Conservation (phyloP, 1,140 invertebrate species). For the Listronotus oregonensis region DNA sequence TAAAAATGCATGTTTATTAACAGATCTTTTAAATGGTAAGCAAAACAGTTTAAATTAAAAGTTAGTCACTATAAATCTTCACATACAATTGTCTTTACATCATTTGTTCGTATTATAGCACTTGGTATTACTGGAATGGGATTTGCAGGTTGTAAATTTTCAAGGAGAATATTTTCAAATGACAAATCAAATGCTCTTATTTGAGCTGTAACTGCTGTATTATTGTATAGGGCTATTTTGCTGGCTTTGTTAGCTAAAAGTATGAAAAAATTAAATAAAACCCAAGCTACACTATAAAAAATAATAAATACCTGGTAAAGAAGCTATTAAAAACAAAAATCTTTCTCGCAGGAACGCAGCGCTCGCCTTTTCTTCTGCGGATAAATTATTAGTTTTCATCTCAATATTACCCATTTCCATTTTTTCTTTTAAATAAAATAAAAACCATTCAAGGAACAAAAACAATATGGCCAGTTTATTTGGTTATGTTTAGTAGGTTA, state of each 20-base stretch:
- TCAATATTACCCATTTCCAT: not conserved
- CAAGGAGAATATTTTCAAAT: constrained; percentile 48
- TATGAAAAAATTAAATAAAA: constrained; percentile 20
- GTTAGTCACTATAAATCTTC: constrained; percentile 9
- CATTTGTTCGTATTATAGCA: constrained; percentile 45
- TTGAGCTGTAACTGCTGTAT: constrained; percentile 40
- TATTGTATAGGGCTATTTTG: constrained; percentile 45
- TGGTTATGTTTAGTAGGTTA: constrained; percentile 6
- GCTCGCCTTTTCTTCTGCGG: constrained; percentile 34
- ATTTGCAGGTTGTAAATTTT: constrained; percentile 44
- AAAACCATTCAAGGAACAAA: not conserved
- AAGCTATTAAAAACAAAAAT: constrained; percentile 44
- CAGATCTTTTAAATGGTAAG: too few species aligned
- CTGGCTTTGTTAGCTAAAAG: constrained; percentile 38
- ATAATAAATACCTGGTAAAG: constrained; percentile 40
- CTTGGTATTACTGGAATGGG: constrained; percentile 28
- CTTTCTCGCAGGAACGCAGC: constrained; percentile 47
- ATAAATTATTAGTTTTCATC: not conserved
- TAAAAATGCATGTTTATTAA: too few species aligned
- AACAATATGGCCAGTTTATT: too few species aligned
- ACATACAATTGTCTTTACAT: constrained; percentile 41
- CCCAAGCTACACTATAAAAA: constrained; percentile 17
- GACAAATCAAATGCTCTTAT: constrained; percentile 46
- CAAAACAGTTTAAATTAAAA: too few species aligned
- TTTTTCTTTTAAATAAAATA: constrained; percentile 18